Evolutionary conservation across 2,888 invertebrate genomes (phyloP).

Genomic region (Brachylomia viminalis): DNA sequence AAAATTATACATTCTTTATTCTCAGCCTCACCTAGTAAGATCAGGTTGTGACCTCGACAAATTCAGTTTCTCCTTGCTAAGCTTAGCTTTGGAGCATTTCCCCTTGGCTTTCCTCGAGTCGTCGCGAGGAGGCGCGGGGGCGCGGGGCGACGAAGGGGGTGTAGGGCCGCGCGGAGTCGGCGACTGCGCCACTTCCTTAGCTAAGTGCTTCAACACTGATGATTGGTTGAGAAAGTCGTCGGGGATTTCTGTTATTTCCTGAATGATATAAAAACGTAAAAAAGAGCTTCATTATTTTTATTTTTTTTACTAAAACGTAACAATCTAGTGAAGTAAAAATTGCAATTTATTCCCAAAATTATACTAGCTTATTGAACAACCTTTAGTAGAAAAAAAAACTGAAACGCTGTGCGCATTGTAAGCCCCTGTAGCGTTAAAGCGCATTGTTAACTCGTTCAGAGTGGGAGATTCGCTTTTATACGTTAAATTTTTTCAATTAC

Average conservation of each 20-base stretch:
- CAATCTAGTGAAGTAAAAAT: no score
- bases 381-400: no score
- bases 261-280: not conserved
- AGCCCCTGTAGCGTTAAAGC: no score
- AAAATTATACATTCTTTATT: no score
- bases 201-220: constrained; percentile 95
- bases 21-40: constrained; percentile 91
- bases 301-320: no score
- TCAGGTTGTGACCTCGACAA: constrained; percentile 96
- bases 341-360: no score
- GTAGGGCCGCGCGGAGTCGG: constrained; percentile 82
- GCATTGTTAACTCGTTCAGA: not conserved
- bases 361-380: no score
- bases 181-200: constrained; percentile 93
- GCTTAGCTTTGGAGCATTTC: constrained; percentile 82
- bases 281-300: not conserved
- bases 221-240: constrained; percentile 96
- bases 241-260: constrained; percentile 95
- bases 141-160: constrained; percentile 82
- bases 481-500: not conserved
- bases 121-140: constrained; percentile 71
- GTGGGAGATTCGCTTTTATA: no score
- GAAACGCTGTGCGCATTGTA: no score
- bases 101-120: constrained; percentile 78
- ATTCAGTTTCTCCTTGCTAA: constrained; percentile 91